A percentile compares a stretch with the other conserved stretches of the same genome.
These are phyloP conservation scores for Parazoanthus atlanticus DNA, from an alignment of 92 coral and sea anemone species.

Conservation along the genomic window DNA sequence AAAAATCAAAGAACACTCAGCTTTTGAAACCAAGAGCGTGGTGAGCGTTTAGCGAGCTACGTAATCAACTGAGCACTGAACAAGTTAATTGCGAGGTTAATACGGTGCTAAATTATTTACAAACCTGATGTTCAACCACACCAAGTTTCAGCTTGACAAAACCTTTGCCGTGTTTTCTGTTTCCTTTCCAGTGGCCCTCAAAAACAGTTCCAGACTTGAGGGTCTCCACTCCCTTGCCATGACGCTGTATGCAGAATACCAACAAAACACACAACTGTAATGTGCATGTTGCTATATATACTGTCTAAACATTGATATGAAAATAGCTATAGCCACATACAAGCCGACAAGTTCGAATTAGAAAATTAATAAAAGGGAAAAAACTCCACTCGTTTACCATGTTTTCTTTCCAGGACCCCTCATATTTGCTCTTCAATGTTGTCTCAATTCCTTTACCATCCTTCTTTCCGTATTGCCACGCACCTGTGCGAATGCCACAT, in stretches of 20 bases:
- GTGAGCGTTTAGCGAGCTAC: too few species aligned
- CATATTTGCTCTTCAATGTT: conserved; percentile 65
- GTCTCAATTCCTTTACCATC: conserved; percentile 87
- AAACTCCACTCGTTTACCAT: conserved; percentile 65
- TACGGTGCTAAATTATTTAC: not conserved
- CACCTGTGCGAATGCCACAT: conserved; percentile 56
- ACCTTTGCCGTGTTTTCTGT: conserved; percentile 86
- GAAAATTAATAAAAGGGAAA: not conserved
- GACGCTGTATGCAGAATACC: conserved; percentile 64
- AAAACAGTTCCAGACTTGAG: conserved; percentile 77
- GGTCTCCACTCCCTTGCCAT: conserved; percentile 79
- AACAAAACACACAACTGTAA: not conserved
- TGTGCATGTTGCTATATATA: too few species aligned
- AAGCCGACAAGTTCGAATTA: too few species aligned
- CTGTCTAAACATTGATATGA: too few species aligned
- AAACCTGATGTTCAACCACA: conserved; percentile 79
- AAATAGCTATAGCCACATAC: too few species aligned
- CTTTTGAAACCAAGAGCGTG: too few species aligned
- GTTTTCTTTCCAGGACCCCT: conserved; percentile 88
- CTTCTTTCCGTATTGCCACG: conserved; percentile 83
- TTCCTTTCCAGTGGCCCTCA: conserved; percentile 90
- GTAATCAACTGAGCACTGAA: too few species aligned
- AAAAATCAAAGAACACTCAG: too few species aligned
- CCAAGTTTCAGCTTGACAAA: conserved; percentile 61
- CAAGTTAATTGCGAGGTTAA: not conserved